Evolutionary conservation across 2,113 vertebrate species (phyloP), one percentile per base, ranked within the genome.

Genomic region (Nycticryphes semicollaris): DNA sequence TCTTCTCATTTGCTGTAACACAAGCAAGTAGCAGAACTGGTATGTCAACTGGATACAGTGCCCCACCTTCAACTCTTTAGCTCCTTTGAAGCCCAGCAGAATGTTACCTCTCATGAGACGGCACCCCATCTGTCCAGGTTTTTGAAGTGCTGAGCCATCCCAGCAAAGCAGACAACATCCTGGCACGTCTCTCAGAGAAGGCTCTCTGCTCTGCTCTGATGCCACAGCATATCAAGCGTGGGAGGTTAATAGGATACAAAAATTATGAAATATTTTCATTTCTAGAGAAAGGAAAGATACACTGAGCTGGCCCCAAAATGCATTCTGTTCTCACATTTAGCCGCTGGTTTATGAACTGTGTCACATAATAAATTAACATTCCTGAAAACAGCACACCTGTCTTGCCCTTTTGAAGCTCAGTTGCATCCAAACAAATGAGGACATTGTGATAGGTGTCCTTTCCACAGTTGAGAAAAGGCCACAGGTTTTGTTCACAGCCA

Each of bases 351-450:
- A 81, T 87, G 86, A 90, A 77, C 73, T 75, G n/a, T 89, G 51
- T 51, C 83, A 81, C 33, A 64, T 63, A 84, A 92, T 84, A 92
- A 92, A 95, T 93, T 78, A 89, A 60, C 51, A 84, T 72, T 87
- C 69, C 48, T 79, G 45, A 68, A 95, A 90, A 89, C 47, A 67
- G 41, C 51, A 91, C 53, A 87, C 48, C 57, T 95, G 77, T 64
- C 80, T 84, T 92, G 80, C 45, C 59, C 31, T 90, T 96, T 76
- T 45, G 84, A 89, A 89, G 53, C 63, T 76, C 84, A 59, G 27
- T 50, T 95, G 74, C 62, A 73, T 72, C 60, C 83, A 93, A 93
- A 94, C 59, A 93, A 94, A 81, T 76, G 41, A 95, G 66, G 81
- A 3, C 25, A 41, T 93, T 92, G 53, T 63, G 50, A 78, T 47